A percentile compares a stretch with the other conserved stretches of the same genome.
These are phyloP conservation scores for Hydrozoanthus gracilis DNA, from an alignment of 92 coral and sea anemone species.

Conservation along the genomic window DNA sequence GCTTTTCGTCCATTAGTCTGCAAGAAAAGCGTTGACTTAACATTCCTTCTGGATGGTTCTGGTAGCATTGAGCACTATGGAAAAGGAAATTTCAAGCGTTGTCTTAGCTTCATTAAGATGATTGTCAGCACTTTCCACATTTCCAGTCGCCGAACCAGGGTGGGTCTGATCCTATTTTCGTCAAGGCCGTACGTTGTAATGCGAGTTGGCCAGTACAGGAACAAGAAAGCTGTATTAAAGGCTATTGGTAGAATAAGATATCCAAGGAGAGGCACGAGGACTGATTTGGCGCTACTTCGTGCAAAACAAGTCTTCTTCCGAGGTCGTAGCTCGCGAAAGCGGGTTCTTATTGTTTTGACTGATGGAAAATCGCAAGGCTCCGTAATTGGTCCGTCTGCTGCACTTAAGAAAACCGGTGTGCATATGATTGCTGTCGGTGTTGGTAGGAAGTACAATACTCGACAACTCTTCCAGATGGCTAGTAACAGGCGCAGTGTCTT, in stretches of 20 bases:
- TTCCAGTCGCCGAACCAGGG: constrained; percentile 61
- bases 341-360: constrained; percentile 60
- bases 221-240: constrained; percentile 30
- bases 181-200: constrained; percentile 63
- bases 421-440: background rate
- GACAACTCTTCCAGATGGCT: constrained; percentile 21
- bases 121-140: constrained; percentile 74
- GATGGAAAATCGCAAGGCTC: constrained; percentile 66
- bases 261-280: constrained; percentile 56
- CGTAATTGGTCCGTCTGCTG: background rate
- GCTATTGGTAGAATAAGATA: constrained; percentile 63
- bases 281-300: constrained; percentile 54
- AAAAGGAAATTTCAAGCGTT: constrained; percentile 67
- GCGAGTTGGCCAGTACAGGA: constrained; percentile 56
- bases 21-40: constrained; percentile 72
- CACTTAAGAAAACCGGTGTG: background rate
- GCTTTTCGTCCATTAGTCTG: constrained; percentile 57
- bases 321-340: constrained; percentile 7
- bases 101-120: constrained; percentile 71
- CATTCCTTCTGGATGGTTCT: constrained; percentile 70
- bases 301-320: constrained; percentile 48
- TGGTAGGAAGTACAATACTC: constrained; percentile 18
- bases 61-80: constrained; percentile 62
- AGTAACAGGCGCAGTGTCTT: constrained; percentile 31
- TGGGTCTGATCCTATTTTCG: constrained; percentile 77